Conservation (phyloP, 2,888 invertebrate species). For the Leptinotarsa haldemani region DNA sequence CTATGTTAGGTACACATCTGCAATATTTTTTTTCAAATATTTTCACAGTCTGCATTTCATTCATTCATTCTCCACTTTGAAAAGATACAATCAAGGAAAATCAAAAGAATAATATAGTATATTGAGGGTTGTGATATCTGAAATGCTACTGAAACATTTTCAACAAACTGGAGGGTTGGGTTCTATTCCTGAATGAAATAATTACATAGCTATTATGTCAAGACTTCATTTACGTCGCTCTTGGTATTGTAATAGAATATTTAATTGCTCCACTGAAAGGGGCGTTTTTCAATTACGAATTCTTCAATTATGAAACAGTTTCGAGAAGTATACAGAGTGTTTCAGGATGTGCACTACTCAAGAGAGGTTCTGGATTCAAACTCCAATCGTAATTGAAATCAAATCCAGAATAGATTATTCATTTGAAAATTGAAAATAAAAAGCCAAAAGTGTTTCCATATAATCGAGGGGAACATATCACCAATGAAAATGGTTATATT, state of each 20-base stretch:
- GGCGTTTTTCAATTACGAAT: slow-evolving; percentile 9
- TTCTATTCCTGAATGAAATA: neutral
- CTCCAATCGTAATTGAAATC: too few species aligned
- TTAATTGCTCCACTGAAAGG: slow-evolving; percentile 1
- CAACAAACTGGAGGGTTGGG: neutral
- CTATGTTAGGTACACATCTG: too few species aligned
- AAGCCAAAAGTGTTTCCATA: too few species aligned
- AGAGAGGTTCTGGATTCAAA: too few species aligned
- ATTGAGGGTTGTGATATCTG: neutral
- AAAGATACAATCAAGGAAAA: too few species aligned
- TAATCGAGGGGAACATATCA: too few species aligned
- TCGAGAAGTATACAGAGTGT: neutral
- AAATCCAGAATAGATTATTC: too few species aligned
- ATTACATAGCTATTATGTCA: slow-evolving; percentile 12
- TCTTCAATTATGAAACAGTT: neutral
- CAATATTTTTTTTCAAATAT: too few species aligned
- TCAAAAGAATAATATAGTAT: neutral
- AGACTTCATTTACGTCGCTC: slow-evolving; percentile 4
- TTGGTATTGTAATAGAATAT: slow-evolving; percentile 8
- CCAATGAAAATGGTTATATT: too few species aligned
- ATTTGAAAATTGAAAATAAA: too few species aligned
- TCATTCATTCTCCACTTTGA: neutral
- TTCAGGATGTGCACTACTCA: too few species aligned
- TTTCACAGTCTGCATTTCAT: too few species aligned
- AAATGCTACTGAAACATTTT: neutral